Conservation (phyloP, 1,140 invertebrate species). For the Rhizoglyphus robini region DNA sequence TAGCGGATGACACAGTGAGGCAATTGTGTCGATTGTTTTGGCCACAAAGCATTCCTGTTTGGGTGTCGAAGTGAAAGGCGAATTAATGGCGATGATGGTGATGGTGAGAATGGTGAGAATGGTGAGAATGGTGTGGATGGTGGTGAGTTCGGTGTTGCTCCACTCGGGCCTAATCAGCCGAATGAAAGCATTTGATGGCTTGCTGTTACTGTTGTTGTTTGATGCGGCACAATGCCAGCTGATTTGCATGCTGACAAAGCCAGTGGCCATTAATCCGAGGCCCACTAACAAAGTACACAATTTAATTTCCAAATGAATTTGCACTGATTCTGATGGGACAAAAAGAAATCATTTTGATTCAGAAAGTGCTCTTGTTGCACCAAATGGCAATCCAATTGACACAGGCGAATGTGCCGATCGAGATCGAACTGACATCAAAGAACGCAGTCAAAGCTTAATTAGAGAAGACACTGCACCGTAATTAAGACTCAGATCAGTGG, state of each 20-base stretch:
- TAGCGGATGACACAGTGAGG: too few relatives aligned
- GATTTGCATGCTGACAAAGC: background rate
- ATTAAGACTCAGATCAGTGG: too few relatives aligned
- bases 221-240: too few relatives aligned
- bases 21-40: too few relatives aligned
- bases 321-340: background rate
- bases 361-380: background rate
- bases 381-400: background rate
- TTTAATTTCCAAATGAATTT: background rate
- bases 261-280: background rate
- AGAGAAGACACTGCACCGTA: background rate
- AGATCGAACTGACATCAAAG: background rate
- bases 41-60: too few relatives aligned
- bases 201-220: background rate
- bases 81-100: background rate
- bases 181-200: background rate
- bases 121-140: background rate
- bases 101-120: background rate
- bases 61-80: too few relatives aligned
- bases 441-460: background rate
- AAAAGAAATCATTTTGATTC: background rate
- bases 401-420: too few relatives aligned
- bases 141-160: too few relatives aligned
- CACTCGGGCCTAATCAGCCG: too few relatives aligned
- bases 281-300: background rate